Evolutionary conservation across 2,113 vertebrate genomes (phyloP).

Genomic region (Dipodomys merriami): DNA sequence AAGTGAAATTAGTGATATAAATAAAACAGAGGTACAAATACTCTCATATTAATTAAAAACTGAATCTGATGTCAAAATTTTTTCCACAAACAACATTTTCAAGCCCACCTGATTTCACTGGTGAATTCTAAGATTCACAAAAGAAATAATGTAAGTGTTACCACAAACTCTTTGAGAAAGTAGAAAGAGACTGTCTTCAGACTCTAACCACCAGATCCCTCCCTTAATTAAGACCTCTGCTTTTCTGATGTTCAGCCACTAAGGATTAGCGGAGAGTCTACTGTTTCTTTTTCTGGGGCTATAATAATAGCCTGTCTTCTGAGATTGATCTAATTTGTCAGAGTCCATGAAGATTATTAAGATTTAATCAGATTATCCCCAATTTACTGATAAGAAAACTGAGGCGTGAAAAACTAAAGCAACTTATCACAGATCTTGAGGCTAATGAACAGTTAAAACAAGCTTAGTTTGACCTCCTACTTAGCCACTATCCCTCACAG

Average conservation of each 20-base stretch:
- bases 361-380: background rate
- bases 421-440: background rate
- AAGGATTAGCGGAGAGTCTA: background rate
- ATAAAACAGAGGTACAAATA: too few species aligned
- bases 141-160: too few species aligned
- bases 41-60: too few species aligned
- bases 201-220: background rate
- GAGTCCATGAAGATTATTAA: background rate
- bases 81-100: too few species aligned
- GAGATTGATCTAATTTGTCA: background rate
- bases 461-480: background rate
- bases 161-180: too few species aligned
- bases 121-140: too few species aligned
- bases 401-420: background rate
- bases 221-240: background rate
- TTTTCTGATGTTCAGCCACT: background rate
- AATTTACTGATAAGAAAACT: slow-evolving; percentile 9
- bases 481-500: background rate
- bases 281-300: background rate
- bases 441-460: background rate
- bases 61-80: too few species aligned
- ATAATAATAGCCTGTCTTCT: background rate
- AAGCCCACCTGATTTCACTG: too few species aligned
- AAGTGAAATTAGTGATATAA: too few species aligned
- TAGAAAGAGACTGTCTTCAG: background rate